Base-by-base conservation (phyloP, 2,888 invertebrate genomes). In the Brenthis ino region DNA sequence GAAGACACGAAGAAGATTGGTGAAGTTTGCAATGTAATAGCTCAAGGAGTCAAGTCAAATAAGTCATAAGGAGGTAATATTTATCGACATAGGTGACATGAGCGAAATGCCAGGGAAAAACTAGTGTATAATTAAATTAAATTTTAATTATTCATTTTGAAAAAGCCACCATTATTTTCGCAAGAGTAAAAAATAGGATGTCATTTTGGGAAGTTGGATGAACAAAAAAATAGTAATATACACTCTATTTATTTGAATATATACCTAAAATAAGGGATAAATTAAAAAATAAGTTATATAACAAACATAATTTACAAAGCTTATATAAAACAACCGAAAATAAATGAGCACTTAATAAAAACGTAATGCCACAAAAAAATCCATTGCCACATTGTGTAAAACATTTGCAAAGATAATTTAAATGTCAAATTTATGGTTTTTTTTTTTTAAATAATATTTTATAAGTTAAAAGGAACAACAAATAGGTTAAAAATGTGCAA, bases 241-340 rank as follows among this genome's bases (percentile, higher is more conserved):
- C 79, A 79, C 76, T 79, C 77, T 75, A 75, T 77, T 75, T 79
- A 77, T 80, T 77, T 79, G 68, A 65, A 72, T 83, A 81, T 82
- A 83, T 83, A 80, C 82, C 83, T 88, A 85, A 86, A 85, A 83
- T 28, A 86, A 86, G 75, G 73, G 76, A 75, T 77, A 79, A 79
- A 79, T 75, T 78, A 76, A 78, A 79, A 76, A 79, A 77, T 79
- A 79, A 79, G 75, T 78, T 79, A 79, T 73, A 76, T 79, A 79
- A 79, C 77, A 80, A 81, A 80, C 75, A 77, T 78, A 77, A 76
- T 76, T 73, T 75, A 79, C 74, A 76, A 74, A 72, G 72, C 68
- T 71, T 60, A 67, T 58, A 67, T 65, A 75, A 67, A 72, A 68
- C 70, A 63, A 72, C 57, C 72, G 53, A 65, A 65, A 67, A 72